A percentile compares a stretch with the other conserved stretches of the same genome.
These are phyloP conservation scores for Gavia stellata DNA, from an alignment of 2,113 vertebrate genomes.

Conservation along the genomic window DNA sequence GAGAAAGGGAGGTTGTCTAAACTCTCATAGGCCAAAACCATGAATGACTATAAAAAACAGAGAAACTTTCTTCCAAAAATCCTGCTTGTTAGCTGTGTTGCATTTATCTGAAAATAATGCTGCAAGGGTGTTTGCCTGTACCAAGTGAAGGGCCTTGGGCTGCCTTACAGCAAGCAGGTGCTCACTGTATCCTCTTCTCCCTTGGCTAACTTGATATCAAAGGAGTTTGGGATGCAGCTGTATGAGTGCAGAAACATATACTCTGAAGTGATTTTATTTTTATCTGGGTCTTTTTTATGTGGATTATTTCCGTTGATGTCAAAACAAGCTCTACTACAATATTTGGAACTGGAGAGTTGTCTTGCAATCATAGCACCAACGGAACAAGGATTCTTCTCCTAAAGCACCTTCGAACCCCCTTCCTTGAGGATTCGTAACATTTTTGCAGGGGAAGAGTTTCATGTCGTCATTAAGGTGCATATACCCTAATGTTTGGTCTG, in stretches of 20 bases:
- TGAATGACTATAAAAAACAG: fast-evolving
- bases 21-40: not conserved
- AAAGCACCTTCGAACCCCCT: not conserved
- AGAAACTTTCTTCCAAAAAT: not conserved
- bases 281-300: not conserved
- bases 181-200: not conserved
- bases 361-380: not conserved
- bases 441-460: not conserved
- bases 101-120: not conserved
- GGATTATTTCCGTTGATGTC: not conserved
- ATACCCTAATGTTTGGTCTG: not conserved
- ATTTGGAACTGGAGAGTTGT: not conserved
- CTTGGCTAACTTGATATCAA: not conserved
- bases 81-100: not conserved
- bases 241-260: not conserved
- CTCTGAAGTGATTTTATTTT: not conserved
- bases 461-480: not conserved
- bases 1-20: not conserved
- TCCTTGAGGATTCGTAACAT: not conserved
- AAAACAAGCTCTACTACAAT: not conserved
- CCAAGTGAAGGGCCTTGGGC: not conserved
- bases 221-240: not conserved
- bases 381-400: not conserved
- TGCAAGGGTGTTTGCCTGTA: not conserved
- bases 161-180: not conserved